phyloP scores from a whole-genome alignment of 2,888 invertebrate genomes.

The Fragum whitleyi region DNA sequence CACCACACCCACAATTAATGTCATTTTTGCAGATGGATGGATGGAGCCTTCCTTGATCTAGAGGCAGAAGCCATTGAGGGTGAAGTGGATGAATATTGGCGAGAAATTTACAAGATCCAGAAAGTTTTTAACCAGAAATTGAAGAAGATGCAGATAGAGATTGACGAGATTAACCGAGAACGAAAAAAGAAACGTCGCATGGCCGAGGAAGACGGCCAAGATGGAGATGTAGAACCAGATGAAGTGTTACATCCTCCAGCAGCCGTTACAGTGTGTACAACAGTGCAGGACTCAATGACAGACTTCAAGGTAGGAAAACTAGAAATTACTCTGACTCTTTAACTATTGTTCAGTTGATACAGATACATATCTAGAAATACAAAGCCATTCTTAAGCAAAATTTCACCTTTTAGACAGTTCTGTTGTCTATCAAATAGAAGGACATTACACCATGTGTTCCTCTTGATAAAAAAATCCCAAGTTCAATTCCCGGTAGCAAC shows the following conservation, averaged over 20 bases:
- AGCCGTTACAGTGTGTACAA: conserved; percentile 87
- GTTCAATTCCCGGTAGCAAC: no score
- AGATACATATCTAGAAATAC: no score
- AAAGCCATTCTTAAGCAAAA: no score
- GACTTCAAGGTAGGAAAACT: conserved; percentile 87
- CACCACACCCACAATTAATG: no score
- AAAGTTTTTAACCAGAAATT: conserved; percentile 87
- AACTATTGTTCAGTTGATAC: no score
- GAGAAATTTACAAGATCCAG: conserved; percentile 92
- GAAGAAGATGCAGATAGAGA: conserved; percentile 84
- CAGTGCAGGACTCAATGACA: conserved; percentile 86
- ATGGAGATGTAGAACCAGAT: conserved; percentile 87
- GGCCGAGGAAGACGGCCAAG: conserved; percentile 86
- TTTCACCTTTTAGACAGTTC: no score
- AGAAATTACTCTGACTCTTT: no score
- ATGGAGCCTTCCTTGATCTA: conserved; percentile 95
- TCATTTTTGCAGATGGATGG: conserved; percentile 90
- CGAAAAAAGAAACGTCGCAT: conserved; percentile 86
- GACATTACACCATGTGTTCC: no score
- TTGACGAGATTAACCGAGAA: conserved; percentile 82
- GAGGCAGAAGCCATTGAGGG: conserved; percentile 92
- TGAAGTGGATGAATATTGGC: conserved; percentile 90
- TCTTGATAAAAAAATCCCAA: no score
- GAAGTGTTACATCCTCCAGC: conserved; percentile 82
- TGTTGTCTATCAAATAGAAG: no score